Conservation (phyloP, 2,113 vertebrate species). For the Heterocephalus glaber region DNA sequence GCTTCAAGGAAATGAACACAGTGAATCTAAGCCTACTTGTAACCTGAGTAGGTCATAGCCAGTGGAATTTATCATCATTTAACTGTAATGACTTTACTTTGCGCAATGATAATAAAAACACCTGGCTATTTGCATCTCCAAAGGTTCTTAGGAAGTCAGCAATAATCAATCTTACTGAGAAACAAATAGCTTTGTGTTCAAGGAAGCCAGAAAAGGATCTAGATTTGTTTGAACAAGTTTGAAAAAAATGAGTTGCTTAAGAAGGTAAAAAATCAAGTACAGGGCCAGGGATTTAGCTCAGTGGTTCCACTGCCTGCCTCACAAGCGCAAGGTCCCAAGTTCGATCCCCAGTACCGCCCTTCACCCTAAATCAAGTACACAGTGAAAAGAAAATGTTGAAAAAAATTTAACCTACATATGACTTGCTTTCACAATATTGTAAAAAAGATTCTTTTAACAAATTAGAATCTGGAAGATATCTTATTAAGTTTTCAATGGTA, state of each 20-base stretch:
- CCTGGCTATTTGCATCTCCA: constrained; percentile 50
- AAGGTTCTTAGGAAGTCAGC: constrained; percentile 54
- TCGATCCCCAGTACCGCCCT: no score
- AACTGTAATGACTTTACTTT: constrained; percentile 32
- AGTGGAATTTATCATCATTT: not conserved
- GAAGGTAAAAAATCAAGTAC: not conserved
- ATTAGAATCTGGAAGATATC: constrained; percentile 41
- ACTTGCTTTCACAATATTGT: not conserved
- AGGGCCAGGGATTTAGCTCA: no score
- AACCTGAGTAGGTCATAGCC: not conserved
- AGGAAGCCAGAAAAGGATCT: constrained; percentile 41
- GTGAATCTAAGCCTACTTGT: not conserved
- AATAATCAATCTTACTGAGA: constrained; percentile 54
- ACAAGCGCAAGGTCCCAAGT: no score
- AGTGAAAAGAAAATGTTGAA: constrained; percentile 29
- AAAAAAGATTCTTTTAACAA: constrained; percentile 20
- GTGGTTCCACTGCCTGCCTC: no score
- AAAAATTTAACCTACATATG: not conserved
- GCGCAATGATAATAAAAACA: constrained; percentile 30
- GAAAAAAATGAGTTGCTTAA: constrained; percentile 50
- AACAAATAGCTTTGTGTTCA: constrained; percentile 58
- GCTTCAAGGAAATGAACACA: not conserved
- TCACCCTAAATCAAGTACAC: constrained; percentile 3
- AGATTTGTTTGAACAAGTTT: constrained; percentile 59
- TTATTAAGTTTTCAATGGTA: constrained; percentile 21